phyloP scores from a whole-genome alignment of 2,113 vertebrate species.

The Mesocricetus auratus region DNA sequence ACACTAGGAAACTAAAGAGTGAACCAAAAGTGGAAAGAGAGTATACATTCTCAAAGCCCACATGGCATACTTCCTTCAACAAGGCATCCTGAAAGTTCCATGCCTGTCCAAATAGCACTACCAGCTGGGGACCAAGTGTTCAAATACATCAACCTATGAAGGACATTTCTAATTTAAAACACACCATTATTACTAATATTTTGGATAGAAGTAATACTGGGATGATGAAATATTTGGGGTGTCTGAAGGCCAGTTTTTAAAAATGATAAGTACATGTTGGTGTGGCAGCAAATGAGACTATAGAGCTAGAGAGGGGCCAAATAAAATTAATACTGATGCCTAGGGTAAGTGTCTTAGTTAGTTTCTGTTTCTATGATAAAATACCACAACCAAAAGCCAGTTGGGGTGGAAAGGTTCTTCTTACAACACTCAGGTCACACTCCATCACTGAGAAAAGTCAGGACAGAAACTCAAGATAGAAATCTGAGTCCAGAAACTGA shows the following conservation, averaged over 20 bases:
- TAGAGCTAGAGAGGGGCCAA: not conserved
- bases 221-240: not conserved
- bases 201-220: not conserved
- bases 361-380: not conserved
- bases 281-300: not conserved
- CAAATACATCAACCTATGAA: not conserved
- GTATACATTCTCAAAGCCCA: not conserved
- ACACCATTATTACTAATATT: not conserved
- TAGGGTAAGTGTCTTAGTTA: not conserved
- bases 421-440: not conserved
- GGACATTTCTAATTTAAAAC: not conserved
- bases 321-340: not conserved
- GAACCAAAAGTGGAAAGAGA: not conserved
- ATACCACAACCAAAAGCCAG: not conserved
- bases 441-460: not conserved
- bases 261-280: not conserved
- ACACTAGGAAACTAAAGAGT: not conserved
- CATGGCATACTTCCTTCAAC: not conserved
- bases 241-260: not conserved
- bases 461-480: not conserved
- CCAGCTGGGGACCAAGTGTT: not conserved
- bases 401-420: not conserved
- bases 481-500: not conserved
- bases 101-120: not conserved
- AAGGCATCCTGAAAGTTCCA: not conserved